These are phyloP conservation scores for Chaetophractus vellerosus DNA, from an alignment of 2,797 vertebrate species.

Conservation along the genomic window DNA sequence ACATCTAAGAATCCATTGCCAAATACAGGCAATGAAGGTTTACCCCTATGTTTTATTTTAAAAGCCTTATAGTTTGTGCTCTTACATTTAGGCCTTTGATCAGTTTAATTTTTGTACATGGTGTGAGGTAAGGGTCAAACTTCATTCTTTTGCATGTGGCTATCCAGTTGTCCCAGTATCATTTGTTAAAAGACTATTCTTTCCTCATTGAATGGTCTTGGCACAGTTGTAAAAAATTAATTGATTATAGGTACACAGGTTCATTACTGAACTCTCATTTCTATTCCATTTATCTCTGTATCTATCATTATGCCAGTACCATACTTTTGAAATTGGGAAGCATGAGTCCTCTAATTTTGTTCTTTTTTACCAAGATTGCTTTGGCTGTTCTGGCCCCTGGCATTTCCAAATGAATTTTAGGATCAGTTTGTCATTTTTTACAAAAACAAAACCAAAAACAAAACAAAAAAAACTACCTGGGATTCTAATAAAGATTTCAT, in stretches of 20 bases:
- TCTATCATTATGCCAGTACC: not conserved
- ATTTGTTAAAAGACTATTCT: no score
- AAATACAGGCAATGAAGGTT: not conserved
- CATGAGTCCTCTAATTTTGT: not conserved
- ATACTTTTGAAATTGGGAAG: not conserved
- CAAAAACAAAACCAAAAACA: not conserved
- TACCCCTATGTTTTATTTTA: not conserved
- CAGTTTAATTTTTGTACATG: not conserved
- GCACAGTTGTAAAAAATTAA: not conserved
- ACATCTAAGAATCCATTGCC: no score
- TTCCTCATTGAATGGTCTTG: no score
- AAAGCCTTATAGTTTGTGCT: not conserved
- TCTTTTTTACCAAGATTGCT: not conserved
- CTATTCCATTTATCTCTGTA: not conserved
- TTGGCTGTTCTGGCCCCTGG: not conserved
- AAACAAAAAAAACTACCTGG: not conserved
- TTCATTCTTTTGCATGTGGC: no score
- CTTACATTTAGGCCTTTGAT: not conserved
- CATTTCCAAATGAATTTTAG: no score
- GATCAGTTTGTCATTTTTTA: not conserved
- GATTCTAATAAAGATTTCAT: not conserved
- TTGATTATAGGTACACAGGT: not conserved
- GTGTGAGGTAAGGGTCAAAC: not conserved
- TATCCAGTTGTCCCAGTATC: no score
- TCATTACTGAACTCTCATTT: not conserved